Base-by-base conservation (phyloP, 1,140 invertebrate species). In the Mizuhopecten yessoensis region DNA sequence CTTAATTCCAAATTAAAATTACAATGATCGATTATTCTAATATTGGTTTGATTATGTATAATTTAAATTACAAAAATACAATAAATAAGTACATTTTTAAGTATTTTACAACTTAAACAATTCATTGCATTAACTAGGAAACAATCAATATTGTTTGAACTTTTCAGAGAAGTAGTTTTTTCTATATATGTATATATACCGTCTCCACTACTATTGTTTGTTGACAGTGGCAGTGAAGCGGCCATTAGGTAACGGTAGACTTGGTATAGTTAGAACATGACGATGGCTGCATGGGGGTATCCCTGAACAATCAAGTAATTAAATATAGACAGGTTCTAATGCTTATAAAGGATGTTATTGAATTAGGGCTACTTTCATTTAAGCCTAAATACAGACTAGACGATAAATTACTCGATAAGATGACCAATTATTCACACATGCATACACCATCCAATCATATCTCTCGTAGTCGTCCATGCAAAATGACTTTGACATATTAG, bases 1-100 rank as follows among this genome's bases (percentile, higher is more conserved):
- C 23, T 29, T 29, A 75, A 75, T 75, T 75, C n/a, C 23, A 75
- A 75, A 75, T 75, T n/a, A 75, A 75, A 29, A 75, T 29, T 29
- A n/a, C 9, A 20, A 13, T 45, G 57, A 75, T 75, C 57, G 23
- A 75, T 75, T 29, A 75, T 75, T 75, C 17, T 75, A 5, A 75
- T n/a, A 75, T 29, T 75, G n/a, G 11, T 29, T 75, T 75, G 57
- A 75, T 75, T 75, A 75, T 29, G 57, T 75, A 29, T 75, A 75
- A 75, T 75, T 75, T 75, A 75, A 75, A 29, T 75, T 75, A 75
- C 57, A 75, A 17, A n/a, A 75, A 75, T 75, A 75, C 57, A 75
- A 75, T 75, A 75, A 75, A 75, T 75, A 75, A 75, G 57, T 75
- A 75, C 57, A 75, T 2, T 75, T 75, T 45, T 29, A 75, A 75